Evolutionary conservation across 2,113 vertebrate species (phyloP), one percentile per base, ranked within the genome.

Genomic region (Mustelus asterias): DNA sequence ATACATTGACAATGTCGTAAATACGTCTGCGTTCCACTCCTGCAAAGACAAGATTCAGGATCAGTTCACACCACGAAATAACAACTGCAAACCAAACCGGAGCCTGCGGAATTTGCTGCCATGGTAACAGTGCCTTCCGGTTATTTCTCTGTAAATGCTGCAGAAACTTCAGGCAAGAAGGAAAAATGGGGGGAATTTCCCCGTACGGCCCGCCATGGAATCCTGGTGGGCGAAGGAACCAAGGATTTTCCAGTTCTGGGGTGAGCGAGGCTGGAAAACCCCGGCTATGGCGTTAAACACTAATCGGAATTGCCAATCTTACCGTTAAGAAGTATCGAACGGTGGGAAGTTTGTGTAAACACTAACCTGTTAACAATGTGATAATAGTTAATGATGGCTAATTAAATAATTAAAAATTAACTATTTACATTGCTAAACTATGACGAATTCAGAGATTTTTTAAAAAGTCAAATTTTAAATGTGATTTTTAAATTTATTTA

Each of bases 1-100:
- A 97, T 95, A 99, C 98, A 0, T 99, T 99, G 83, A 99, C 98
- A 0, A 99, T 99, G 97, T 99, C 99, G 0, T 99, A 99, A 97
- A 99, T 99, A 0, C 99, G 98, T 70, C 99, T 98, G 16, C 99
- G 98, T 96, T 98, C 99, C 96, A 99, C 99, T 14, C 99, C 99
- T 99, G 97, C 94, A 95, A 96, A 80, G 37, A 44, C 95, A 96
- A 33, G 29, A 60, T 54, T 60, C 86, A 89, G 22, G 41, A 9
- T 29, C 70, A 10, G 26, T 3, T 37, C 37, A 1, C 29, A 1
- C 0, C 26, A 14, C 58, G 33, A 90, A 13, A 63, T 54, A 60
- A 44, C 0, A 3, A 2, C 13, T 37, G 18, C 41, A 1, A 70
- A 26, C 69, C 69, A 26, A 70, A 22, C 20, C 76, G 0, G 13